Evolutionary conservation across 2,888 invertebrate species (phyloP), one percentile per base, ranked within the genome.

Genomic region (Galerucella calmariensis): DNA sequence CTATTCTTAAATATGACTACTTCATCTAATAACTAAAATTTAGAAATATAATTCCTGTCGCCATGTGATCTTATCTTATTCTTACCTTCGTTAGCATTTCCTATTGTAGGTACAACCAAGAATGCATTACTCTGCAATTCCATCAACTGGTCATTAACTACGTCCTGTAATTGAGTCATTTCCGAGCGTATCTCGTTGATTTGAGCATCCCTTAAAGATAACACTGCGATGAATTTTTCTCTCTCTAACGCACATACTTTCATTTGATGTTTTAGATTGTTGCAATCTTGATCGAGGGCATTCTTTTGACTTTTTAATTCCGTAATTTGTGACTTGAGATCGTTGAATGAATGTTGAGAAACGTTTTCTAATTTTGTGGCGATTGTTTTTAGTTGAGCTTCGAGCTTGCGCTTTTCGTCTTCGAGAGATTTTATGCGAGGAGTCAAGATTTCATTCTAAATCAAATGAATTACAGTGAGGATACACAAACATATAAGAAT

Each of bases 171-270:
- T 73, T 85, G 83, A 20, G 81, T 80, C 86, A 88, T 87, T 79
- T 88, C 88, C 41, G 79, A 78, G 58, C 84, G 79, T 71, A 88
- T 87, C 75, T 87, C 87, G 61, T 81, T 83, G 44, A 88, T 85
- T 79, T 88, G 87, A n/a, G 82, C 79, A 79, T 88, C 86, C 69
- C 87, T 82, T 24, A 87, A 83, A 20, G 83, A 80, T 67, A 88
- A 80, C 48, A 87, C 83, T 8, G 87, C 84, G n/a, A 83, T 79
- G 77, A 83, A 86, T 78, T 88, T 88, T 69, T 87, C 87, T 73
- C 83, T 85, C 77, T 88, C 87, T 80, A 88, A 83, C 27, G 82
- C 84, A 48, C 82, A 79, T 53, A 87, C 66, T 24, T 85, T 83
- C 74, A 87, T 71, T 72, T 87, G 83, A 73, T 87, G 86, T 77